These are phyloP conservation scores for Cerceris ruficornis DNA, from an alignment of 2,888 invertebrate genomes.

Conservation along the genomic window DNA sequence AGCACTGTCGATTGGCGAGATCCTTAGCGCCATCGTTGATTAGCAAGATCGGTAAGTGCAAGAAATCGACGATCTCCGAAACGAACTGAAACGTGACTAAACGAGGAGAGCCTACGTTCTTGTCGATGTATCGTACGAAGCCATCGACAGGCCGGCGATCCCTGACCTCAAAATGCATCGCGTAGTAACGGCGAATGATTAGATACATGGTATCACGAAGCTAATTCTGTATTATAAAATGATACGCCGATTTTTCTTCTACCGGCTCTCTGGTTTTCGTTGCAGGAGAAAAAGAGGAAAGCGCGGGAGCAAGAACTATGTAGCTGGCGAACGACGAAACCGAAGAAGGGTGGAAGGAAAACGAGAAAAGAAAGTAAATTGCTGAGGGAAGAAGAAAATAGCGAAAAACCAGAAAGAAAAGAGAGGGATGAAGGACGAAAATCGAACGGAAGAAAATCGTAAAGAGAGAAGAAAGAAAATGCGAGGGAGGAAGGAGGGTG, in stretches of 20 bases:
- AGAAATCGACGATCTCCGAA: conserved; percentile 45
- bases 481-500: too few relatives aligned
- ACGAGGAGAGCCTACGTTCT: conserved; percentile 2
- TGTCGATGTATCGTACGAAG: conserved; percentile 34
- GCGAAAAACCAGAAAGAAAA: not conserved
- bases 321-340: too few relatives aligned
- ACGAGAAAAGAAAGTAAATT: too few relatives aligned
- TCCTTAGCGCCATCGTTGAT: conserved; percentile 1
- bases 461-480: too few relatives aligned
- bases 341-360: too few relatives aligned
- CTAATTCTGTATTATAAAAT: conserved; percentile 49
- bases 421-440: too few relatives aligned
- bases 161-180: conserved; percentile 56
- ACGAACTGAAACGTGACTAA: conserved; percentile 11
- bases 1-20: not conserved
- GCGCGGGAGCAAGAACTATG: too few relatives aligned
- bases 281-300: too few relatives aligned
- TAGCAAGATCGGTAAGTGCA: conserved; percentile 12
- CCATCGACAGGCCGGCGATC: conserved; percentile 54
- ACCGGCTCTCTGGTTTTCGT: not conserved
- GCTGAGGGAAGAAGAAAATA: not conserved
- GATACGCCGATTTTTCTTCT: conserved; percentile 28
- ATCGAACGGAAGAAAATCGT: too few relatives aligned
- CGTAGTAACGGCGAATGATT: conserved; percentile 40
- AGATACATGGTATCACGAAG: conserved; percentile 38